Evolutionary conservation across 2,888 invertebrate species (phyloP).

Genomic region (Eristalis tenax): DNA sequence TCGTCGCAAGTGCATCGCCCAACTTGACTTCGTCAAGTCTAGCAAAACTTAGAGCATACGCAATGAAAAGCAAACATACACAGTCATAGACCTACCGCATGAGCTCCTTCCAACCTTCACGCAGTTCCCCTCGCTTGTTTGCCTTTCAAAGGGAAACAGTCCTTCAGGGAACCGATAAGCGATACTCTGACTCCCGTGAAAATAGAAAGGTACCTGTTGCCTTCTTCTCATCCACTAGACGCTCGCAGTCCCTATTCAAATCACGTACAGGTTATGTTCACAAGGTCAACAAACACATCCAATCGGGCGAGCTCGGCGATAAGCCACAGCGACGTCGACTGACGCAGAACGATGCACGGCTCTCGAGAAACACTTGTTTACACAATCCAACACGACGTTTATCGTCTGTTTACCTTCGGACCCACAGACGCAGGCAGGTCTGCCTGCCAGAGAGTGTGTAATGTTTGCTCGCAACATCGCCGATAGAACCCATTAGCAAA

Average conservation of each 20-base stretch:
- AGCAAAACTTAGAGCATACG: neutral
- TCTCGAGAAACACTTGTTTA: conserved; percentile 61
- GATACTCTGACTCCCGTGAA: neutral
- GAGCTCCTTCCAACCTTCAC: neutral
- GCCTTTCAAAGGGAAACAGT: neutral
- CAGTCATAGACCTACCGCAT: neutral
- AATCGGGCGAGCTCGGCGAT: neutral
- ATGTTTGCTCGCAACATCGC: conserved; percentile 53
- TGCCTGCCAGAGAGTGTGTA: neutral
- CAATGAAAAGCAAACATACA: neutral
- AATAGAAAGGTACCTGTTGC: neutral
- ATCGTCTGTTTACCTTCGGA: conserved; percentile 38
- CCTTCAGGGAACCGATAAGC: conserved; percentile 11
- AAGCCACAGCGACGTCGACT: neutral
- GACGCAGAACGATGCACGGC: neutral
- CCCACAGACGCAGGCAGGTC: neutral
- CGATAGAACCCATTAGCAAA: conserved; percentile 59
- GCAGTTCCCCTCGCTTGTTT: neutral
- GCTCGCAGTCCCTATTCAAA: conserved; percentile 26
- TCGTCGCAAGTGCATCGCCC: no score
- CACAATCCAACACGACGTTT: conserved; percentile 10
- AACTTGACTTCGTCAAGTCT: neutral
- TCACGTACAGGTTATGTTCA: conserved; percentile 53
- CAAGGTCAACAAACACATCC: conserved; percentile 64
- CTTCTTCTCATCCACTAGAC: neutral